phyloP scores from a whole-genome alignment of 1,140 invertebrate species.

The Dendroctonus ponderosae region DNA sequence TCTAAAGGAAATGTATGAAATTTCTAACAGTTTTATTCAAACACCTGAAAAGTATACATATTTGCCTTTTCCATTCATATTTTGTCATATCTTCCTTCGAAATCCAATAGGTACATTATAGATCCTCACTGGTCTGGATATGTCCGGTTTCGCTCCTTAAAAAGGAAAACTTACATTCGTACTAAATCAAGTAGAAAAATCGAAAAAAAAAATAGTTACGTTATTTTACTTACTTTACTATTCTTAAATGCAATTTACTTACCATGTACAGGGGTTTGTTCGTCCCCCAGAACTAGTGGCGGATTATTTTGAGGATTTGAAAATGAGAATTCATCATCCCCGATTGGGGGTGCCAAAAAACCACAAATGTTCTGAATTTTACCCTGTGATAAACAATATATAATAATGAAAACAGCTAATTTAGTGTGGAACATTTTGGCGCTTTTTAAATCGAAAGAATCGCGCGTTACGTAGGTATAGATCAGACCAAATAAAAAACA shows the following conservation, averaged over 20 bases:
- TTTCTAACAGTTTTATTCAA: not conserved
- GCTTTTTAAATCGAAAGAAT: too few species aligned
- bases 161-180: not conserved
- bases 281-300: not conserved
- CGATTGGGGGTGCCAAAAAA: not conserved
- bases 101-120: conserved; percentile 3
- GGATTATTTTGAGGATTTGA: conserved; percentile 2
- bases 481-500: too few species aligned
- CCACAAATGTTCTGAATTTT: conserved; percentile 15
- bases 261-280: not conserved
- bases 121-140: not conserved
- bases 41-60: not conserved
- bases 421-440: too few species aligned
- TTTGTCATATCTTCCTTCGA: not conserved
- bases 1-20: not conserved
- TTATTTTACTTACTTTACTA: too few species aligned
- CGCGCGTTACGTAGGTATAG: too few species aligned
- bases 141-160: not conserved
- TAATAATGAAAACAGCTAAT: not conserved
- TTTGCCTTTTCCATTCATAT: not conserved
- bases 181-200: not conserved
- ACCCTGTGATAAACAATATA: conserved; percentile 4
- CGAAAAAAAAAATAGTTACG: not conserved
- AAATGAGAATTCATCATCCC: not conserved
- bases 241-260: not conserved